Base-by-base conservation (phyloP, 37 sponge, comb jelly and placozoan species). In the Hormiphora californensis region DNA sequence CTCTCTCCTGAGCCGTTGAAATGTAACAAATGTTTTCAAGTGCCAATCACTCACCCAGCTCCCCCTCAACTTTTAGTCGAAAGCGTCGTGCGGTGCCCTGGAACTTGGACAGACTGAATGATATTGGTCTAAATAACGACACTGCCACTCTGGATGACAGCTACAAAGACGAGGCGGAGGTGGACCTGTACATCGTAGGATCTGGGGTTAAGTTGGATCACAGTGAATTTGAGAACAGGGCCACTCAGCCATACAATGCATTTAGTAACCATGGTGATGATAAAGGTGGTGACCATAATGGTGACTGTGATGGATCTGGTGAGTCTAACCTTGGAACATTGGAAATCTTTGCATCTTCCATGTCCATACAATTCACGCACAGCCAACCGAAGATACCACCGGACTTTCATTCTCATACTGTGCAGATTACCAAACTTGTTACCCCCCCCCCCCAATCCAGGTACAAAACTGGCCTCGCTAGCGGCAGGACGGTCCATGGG, bases 61-160 rank as follows among this genome's bases (percentile, higher is more conserved):
- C n/a, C n/a, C n/a, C n/a, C n/a, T 32, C 30, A 33, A 19, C 68
- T 67, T 36, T 43, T 21, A 4, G 9, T 7, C 4, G 4, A 28
- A 73, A 73, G 81, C 7, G 81, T 23, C 43, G 46, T 23, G 23
- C 59, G 3, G 81, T 40, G n/a, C 81, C 81, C 23, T 73, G 81
- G 81, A 73, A 73, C 46, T 40, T 73, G 44, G 81, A 73, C 81
- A 1, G 81, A 73, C n/a, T n/a, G n/a, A n/a, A n/a, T n/a, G n/a
- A n/a, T n/a, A n/a, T n/a, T n/a, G n/a, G n/a, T n/a, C 7, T 73
- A 12, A 73, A 73, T 46, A 43, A 73, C 3, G 23, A 33, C 4
- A 73, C 4, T 22, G 81, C 46, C 1, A 28, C 25, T 0, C 44
- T 73, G 23, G 81, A 73, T 21, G 23, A 36, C 28, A 73, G 81